Conservation (phyloP, 2,113 vertebrate genomes). For the Perca flavescens region DNA sequence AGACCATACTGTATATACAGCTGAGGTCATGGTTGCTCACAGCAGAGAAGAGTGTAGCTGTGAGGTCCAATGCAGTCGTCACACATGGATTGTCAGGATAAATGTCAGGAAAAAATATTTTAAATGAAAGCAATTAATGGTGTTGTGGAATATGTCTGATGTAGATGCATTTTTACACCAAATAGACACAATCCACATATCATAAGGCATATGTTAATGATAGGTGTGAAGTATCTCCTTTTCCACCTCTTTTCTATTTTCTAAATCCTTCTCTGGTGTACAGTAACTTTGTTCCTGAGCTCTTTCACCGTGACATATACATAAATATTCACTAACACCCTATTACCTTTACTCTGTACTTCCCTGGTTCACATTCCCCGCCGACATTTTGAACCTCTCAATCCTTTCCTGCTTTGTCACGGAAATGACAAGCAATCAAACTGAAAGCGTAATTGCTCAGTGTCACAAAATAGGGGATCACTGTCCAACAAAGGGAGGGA, state of each 20-base stretch:
- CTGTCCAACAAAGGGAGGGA: constrained; percentile 57
- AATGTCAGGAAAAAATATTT: background rate
- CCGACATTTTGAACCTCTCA: constrained; percentile 72
- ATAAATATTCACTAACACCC: constrained; percentile 48
- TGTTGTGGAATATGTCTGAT: background rate
- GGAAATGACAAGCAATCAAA: constrained; percentile 69
- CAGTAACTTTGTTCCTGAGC: constrained; percentile 26
- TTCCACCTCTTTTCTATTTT: background rate
- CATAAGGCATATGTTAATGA: background rate
- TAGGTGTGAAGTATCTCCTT: constrained; percentile 15
- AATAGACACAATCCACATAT: background rate
- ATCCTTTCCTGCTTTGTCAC: constrained; percentile 64
- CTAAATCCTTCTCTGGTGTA: background rate
- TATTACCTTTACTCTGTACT: constrained; percentile 27
- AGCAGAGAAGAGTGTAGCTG: background rate
- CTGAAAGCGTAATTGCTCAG: constrained; percentile 57
- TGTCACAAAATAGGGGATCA: constrained; percentile 68
- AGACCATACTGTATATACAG: background rate
- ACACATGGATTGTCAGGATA: background rate
- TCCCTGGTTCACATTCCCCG: constrained; percentile 31
- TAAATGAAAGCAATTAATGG: background rate
- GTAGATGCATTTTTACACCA: background rate
- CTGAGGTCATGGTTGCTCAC: background rate
- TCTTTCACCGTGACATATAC: constrained; percentile 15
- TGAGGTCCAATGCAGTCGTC: background rate